Base-by-base conservation (phyloP, 2,888 invertebrate genomes). In the Amaurobius ferox region DNA sequence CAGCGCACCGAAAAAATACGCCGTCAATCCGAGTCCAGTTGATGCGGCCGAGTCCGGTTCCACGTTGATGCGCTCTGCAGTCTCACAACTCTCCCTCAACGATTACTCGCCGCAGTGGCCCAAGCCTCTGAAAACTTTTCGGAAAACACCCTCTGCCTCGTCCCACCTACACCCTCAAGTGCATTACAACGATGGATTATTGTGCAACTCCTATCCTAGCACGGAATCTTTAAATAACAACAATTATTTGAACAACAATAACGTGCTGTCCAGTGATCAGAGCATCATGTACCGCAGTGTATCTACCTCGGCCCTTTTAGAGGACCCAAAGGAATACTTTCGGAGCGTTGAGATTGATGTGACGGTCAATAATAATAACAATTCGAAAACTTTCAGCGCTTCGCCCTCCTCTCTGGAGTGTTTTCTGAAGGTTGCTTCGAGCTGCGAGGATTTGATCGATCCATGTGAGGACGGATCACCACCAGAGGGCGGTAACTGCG, bases 401-500 rank as follows among this genome's bases (percentile, higher is more conserved):
- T 66, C 79, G 23, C 72, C 79, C 28, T 48, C 77, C 32, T n/a
- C 77, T 29, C 30, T 72, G 16, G 80, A 80, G 73, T 80, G 73
- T 26, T 80, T 73, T 61, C 67, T 76, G 35, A 77, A 48, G 55
- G 35, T 35, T n/a, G 19, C 66, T 30, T 66, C 66, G 88, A 94
- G 94, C 91, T 95, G 95, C 91, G 95, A 95, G 91, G 95, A 95
- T 90, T 62, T 90, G 28, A 88, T 89, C 32, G 86, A 87, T 68
- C 79, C 76, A 64, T 30, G 78, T 73, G 79, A 73, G 74, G 72
- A 76, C 23, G 77, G 44, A 32, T 71, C 79, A 62, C 19, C 67
- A 67, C 77, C 81, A 88, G 70, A 88, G 87, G 86, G 94, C 94
- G 0, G 94, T 94, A 89, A 95, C 95, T 89, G 95, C 95, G 0